A percentile compares a stretch with the other conserved stretches of the same genome.
Evolutionary conservation across 2,113 vertebrate species (phyloP).

Genomic region (Sphyrna mokarran): DNA sequence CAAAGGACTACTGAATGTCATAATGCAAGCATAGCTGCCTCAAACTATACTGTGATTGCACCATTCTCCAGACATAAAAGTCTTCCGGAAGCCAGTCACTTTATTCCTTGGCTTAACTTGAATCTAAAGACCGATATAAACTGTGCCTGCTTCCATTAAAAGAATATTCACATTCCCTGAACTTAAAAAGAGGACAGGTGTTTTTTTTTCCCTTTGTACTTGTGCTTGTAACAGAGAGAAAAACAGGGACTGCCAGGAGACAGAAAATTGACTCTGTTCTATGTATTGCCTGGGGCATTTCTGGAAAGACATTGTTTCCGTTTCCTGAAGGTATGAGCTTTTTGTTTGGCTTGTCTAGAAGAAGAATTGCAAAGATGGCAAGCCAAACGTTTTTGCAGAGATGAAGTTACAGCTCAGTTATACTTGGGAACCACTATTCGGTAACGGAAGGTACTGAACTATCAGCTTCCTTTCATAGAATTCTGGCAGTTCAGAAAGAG

Average conservation of each 20-base stretch:
- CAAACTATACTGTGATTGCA: not conserved
- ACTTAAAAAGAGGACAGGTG: not conserved
- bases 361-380: not conserved
- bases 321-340: not conserved
- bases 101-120: not conserved
- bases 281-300: not conserved
- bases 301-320: not conserved
- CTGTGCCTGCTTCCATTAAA: not conserved
- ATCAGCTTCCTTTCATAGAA: not conserved
- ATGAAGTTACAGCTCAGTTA: not conserved
- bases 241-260: not conserved
- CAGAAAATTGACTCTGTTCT: not conserved
- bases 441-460: not conserved
- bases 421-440: not conserved
- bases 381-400: not conserved
- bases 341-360: not conserved
- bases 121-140: not conserved
- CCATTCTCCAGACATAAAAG: conserved; percentile 28
- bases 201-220: not conserved
- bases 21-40: not conserved
- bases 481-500: too few species aligned
- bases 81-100: not conserved
- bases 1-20: conserved; percentile 5
- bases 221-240: not conserved
- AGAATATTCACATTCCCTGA: not conserved